Evolutionary conservation across 2,888 invertebrate genomes (phyloP).

Genomic region (Galeruca laticollis): DNA sequence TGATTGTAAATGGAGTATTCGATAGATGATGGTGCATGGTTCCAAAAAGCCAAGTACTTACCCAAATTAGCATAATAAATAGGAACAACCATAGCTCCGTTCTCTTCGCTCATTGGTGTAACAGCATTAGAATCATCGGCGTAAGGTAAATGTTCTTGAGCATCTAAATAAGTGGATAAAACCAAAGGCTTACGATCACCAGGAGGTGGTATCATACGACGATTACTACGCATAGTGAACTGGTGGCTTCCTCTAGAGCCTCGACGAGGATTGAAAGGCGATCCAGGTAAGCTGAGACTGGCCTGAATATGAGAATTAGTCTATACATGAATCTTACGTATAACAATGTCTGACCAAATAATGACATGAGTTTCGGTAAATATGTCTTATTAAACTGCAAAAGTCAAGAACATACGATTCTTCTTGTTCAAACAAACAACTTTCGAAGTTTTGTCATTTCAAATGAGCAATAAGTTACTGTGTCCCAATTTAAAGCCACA

Average conservation of each 20-base stretch:
- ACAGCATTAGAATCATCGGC: slow-evolving; percentile 98
- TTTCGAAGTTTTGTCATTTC: background rate
- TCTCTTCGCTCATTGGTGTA: slow-evolving; percentile 98
- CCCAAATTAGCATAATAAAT: slow-evolving; percentile 90
- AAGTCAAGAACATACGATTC: background rate
- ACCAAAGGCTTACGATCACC: slow-evolving; percentile 94
- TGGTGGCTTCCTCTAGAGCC: slow-evolving; percentile 93
- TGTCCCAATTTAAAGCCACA: background rate
- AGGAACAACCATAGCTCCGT: slow-evolving; percentile 93
- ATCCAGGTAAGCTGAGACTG: slow-evolving; percentile 96
- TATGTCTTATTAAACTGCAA: background rate
- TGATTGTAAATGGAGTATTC: background rate
- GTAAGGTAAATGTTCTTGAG: slow-evolving; percentile 94
- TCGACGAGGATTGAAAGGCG: slow-evolving; percentile 93
- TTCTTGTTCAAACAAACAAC: no score
- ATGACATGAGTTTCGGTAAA: slow-evolving; percentile 1
- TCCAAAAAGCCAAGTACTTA: slow-evolving; percentile 56
- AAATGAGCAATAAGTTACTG: background rate
- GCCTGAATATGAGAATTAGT: slow-evolving; percentile 76
- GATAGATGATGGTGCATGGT: background rate
- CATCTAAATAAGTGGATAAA: slow-evolving; percentile 93
- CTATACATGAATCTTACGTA: slow-evolving; percentile 63
- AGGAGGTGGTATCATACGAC: slow-evolving; percentile 82
- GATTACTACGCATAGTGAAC: slow-evolving; percentile 87
- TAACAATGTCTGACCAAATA: slow-evolving; percentile 16